Base-by-base conservation (phyloP, 2,113 vertebrate genomes). In the Periophthalmodon schlosseri region DNA sequence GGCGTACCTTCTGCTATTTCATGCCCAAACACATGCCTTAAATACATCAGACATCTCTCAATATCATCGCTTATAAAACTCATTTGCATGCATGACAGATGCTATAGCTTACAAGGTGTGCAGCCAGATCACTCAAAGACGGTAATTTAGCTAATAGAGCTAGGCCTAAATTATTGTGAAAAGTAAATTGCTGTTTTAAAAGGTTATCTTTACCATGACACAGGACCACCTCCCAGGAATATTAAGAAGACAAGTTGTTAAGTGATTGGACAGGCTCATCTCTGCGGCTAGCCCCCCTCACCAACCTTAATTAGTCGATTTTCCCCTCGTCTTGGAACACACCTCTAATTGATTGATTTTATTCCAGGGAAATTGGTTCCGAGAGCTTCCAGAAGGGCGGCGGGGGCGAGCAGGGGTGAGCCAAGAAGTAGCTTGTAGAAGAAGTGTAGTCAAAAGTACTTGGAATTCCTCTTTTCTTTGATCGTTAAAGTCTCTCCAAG, bases 111-210 rank as follows among this genome's bases (percentile, higher is more conserved):
- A 21, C 74, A 52, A 23, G 76, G 63, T 20, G 39, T 70, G 60
- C 24, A 20, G 56, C 66, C 44, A 23, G 56, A 84, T 77, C 76
- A 81, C 76, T 85, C 86, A 54, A 87, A 75, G 77, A 68, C 79
- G 49, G 73, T 84, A 69, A 91, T 86, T 80, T 82, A 67, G 82
- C 78, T 90, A 90, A 87, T 79, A 81, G 71, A 82, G 80, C 81
- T 63, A 75, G 58, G 54, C 86, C 52, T 84, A 77, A 82, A 85
- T 84, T 86, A 90, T 88, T 84, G 85, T 50, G 74, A 73, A 76
- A 72, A 87, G 81, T 83, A 90, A 91, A 91, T 88, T 87, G 85
- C 78, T 89, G 79, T 84, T 82, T 79, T 86, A 85, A 87, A 86
- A 80, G 87, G 84, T 87, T 87, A 88, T 88, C 87, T 89, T 77